Percentiles rank a stretch among this genome's conserved stretches.
phyloP scores from a whole-genome alignment of 2,113 vertebrate species.

The Pardalotus punctatus region DNA sequence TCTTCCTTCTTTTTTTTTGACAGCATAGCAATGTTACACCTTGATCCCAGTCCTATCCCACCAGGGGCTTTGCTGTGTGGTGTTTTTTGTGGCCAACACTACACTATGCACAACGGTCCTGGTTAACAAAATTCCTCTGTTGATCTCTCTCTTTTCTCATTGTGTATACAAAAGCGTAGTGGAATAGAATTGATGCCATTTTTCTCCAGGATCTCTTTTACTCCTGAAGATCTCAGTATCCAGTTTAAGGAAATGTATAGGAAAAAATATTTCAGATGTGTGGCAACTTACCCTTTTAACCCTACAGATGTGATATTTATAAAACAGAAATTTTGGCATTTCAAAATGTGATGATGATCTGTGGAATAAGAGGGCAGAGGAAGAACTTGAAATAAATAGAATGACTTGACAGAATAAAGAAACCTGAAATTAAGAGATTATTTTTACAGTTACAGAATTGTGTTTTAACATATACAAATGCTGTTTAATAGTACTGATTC shows the following conservation, averaged over 20 bases:
- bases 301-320: not conserved
- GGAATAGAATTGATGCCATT: not conserved
- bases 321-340: not conserved
- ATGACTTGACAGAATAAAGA: conserved; percentile 16
- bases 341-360: not conserved
- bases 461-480: not conserved
- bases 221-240: not conserved
- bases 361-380: not conserved
- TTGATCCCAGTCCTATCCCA: not conserved
- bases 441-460: not conserved
- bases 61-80: not conserved
- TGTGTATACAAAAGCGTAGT: not conserved
- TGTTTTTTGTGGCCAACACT: not conserved
- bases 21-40: not conserved
- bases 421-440: not conserved
- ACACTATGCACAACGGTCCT: not conserved
- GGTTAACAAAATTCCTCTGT: conserved; percentile 6
- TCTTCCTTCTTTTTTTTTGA: not conserved
- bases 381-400: not conserved
- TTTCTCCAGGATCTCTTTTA: not conserved
- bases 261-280: not conserved
- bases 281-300: conserved; percentile 2
- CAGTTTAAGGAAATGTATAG: not conserved
- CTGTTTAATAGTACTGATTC: not conserved
- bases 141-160: conserved; percentile 19